These are phyloP conservation scores for Phylloscopus trochilus DNA, from an alignment of 2,113 vertebrate genomes.

Conservation along the genomic window DNA sequence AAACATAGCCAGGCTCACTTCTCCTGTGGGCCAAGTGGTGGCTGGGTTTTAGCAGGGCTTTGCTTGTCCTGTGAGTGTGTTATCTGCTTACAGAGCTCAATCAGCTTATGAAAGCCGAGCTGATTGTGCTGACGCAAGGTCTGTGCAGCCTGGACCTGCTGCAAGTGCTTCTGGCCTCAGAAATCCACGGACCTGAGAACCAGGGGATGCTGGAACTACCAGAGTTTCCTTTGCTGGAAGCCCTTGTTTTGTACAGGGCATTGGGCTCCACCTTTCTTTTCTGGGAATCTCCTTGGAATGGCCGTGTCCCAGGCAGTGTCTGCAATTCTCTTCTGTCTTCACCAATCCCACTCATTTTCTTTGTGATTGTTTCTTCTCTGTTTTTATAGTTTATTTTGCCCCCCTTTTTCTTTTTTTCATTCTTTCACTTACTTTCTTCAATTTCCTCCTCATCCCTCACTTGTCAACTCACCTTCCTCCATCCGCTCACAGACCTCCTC, in stretches of 20 bases:
- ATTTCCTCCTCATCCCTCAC: background rate
- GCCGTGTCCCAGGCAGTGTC: background rate
- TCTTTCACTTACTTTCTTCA: background rate
- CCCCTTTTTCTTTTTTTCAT: background rate
- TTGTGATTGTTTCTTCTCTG: background rate
- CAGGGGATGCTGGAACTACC: background rate
- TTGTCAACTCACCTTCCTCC: background rate
- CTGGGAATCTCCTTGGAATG: background rate
- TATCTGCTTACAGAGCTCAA: slow-evolving; percentile 38
- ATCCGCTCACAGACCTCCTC: background rate
- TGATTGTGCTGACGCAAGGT: slow-evolving; percentile 22
- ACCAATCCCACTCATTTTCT: background rate
- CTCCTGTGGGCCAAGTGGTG: background rate
- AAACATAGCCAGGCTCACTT: background rate
- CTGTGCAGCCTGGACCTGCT: background rate
- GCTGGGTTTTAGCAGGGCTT: slow-evolving; percentile 32
- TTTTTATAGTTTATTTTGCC: background rate
- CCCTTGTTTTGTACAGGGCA: rapidly evolving
- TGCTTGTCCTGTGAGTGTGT: slow-evolving; percentile 39
- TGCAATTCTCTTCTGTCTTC: background rate
- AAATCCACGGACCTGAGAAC: background rate
- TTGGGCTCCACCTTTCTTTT: background rate
- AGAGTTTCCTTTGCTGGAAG: background rate
- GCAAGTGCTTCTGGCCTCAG: background rate
- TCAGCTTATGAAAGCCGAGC: slow-evolving; percentile 43